Conservation (phyloP, 2,113 vertebrate species). For the Entomyzon cyanotis region DNA sequence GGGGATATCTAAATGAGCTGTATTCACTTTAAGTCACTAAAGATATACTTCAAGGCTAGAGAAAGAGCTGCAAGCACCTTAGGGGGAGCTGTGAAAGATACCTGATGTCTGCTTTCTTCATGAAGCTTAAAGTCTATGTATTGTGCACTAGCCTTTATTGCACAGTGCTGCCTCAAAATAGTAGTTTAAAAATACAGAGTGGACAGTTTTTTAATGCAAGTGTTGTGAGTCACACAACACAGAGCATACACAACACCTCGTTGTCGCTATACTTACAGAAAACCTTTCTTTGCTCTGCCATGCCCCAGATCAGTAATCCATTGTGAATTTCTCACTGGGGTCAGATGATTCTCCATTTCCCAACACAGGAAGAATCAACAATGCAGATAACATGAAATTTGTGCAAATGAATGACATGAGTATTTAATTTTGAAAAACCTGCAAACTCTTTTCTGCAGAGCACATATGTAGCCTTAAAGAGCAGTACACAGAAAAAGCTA, state of each 20-base stretch:
- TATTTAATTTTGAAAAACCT: not conserved
- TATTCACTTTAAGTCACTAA: not conserved
- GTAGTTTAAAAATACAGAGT: not conserved
- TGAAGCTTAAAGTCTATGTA: not conserved
- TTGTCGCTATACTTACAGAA: not conserved
- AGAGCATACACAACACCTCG: not conserved
- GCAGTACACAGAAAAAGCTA: not conserved
- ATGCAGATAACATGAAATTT: not conserved
- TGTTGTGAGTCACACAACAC: not conserved
- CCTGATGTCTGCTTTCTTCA: not conserved
- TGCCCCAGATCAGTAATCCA: not conserved
- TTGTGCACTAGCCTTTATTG: not conserved
- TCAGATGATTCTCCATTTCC: not conserved
- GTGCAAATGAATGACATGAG: accelerated
- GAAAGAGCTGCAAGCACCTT: not conserved
- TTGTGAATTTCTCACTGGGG: not conserved
- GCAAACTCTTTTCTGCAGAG: not conserved
- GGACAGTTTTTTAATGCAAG: not conserved
- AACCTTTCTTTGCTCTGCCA: not conserved
- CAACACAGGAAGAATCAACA: not conserved
- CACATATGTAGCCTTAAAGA: not conserved
- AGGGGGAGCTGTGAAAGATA: not conserved
- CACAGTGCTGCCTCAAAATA: not conserved
- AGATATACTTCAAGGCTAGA: not conserved
- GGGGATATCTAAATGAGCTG: not conserved